Conservation (phyloP, 1,140 invertebrate genomes). For the Colletes latitarsis region DNA sequence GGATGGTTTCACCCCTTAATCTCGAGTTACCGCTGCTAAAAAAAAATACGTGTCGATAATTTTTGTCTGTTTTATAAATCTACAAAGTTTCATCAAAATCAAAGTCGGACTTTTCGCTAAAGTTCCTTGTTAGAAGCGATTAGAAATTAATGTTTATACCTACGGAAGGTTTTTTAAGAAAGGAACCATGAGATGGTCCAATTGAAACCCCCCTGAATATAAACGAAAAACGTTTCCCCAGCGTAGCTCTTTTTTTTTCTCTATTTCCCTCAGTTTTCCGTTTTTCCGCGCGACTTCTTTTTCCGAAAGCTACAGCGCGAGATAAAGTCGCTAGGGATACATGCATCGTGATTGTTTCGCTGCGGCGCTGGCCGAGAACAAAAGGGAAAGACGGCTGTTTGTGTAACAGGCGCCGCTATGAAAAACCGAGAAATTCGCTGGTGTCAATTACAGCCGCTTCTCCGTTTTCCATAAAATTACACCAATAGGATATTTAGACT, state of each 20-base stretch:
- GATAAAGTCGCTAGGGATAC: slow-evolving; percentile 38
- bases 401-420: background rate
- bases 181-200: too few species aligned
- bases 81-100: too few species aligned
- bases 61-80: too few species aligned
- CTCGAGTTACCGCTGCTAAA: too few species aligned
- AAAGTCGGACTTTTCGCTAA: too few species aligned
- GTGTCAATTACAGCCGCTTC: slow-evolving; percentile 18
- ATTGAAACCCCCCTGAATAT: background rate
- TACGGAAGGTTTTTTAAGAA: too few species aligned
- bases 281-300: background rate
- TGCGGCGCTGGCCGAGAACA: slow-evolving; percentile 3
- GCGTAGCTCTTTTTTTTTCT: background rate
- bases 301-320: slow-evolving; percentile 14
- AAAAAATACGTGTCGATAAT: too few species aligned
- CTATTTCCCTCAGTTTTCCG: background rate
- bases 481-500: background rate
- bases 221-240: background rate
- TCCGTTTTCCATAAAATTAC: slow-evolving; percentile 8
- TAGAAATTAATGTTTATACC: too few species aligned
- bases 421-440: background rate
- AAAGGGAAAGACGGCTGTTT: slow-evolving; percentile 20
- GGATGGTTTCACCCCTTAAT: too few species aligned
- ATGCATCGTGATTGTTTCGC: slow-evolving; percentile 35
- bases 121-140: too few species aligned